Evolutionary conservation across 2,888 invertebrate species (phyloP).

Genomic region (Brachynemurus nebulosus): DNA sequence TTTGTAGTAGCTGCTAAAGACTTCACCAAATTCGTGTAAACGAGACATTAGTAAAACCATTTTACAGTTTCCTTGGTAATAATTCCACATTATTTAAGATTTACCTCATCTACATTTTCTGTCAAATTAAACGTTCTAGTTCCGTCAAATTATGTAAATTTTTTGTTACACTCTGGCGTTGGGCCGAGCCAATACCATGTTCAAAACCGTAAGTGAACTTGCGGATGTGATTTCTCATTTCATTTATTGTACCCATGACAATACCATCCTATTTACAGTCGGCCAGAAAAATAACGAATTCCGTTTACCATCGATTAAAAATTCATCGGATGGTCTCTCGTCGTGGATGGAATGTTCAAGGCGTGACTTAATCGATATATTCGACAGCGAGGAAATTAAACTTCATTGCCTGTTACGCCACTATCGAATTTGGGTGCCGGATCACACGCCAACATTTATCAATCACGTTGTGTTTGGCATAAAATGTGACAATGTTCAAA

Average conservation of each 20-base stretch:
- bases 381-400: constrained; percentile 15
- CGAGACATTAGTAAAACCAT: no score
- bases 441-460: constrained; percentile 14
- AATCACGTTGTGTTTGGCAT: constrained; percentile 24
- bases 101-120: no score
- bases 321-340: constrained; percentile 15
- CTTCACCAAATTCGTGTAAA: no score
- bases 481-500: constrained; percentile 20
- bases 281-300: constrained; percentile 23
- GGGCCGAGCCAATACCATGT: no score
- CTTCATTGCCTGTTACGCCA: constrained; percentile 22
- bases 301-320: constrained; percentile 25
- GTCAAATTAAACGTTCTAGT: no score
- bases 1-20: no score
- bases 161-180: no score
- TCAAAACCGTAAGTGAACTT: no score
- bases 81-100: no score
- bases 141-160: no score
- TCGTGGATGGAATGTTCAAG: constrained; percentile 21
- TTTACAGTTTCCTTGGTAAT: no score
- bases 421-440: constrained; percentile 24
- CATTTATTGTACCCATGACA: constrained; percentile 22
- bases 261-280: constrained; percentile 23
- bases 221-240: no score
- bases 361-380: constrained; percentile 25